A percentile compares a stretch with the other conserved stretches of the same genome.
Evolutionary conservation across 2,888 invertebrate genomes (phyloP).

Genomic region (Luperina nickerlii): DNA sequence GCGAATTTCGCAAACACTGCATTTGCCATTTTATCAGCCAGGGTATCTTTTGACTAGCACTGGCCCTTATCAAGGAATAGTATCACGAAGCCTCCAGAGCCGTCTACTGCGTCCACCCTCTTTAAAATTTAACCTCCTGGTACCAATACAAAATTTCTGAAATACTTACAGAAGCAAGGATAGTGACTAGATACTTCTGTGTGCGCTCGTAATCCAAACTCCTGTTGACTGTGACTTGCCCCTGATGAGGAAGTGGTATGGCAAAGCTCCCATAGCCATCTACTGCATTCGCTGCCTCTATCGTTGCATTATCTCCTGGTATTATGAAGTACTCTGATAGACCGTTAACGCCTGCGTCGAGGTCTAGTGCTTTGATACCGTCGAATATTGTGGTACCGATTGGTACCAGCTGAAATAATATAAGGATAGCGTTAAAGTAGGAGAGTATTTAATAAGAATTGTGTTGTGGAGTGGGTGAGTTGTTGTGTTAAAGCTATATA

Average conservation of each 20-base stretch:
- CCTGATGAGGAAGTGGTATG: constrained; percentile 96
- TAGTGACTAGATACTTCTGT: constrained; percentile 96
- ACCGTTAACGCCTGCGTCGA: constrained; percentile 96
- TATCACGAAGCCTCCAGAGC: not conserved
- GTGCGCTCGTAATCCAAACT: constrained; percentile 97
- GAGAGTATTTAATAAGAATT: not conserved
- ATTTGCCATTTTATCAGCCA: not conserved
- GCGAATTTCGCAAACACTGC: not conserved
- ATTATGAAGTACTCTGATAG: constrained; percentile 96
- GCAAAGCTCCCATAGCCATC: constrained; percentile 96
- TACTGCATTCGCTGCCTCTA: constrained; percentile 89
- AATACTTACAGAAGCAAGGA: constrained; percentile 95
- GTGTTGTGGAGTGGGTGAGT: not conserved
- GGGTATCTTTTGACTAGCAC: not conserved
- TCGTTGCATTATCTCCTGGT: constrained; percentile 90
- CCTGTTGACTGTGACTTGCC: constrained; percentile 96
- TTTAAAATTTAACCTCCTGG: not conserved
- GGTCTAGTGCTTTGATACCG: constrained; percentile 94
- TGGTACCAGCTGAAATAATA: constrained; percentile 93
- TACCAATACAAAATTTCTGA: not conserved
- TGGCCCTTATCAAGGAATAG: not conserved
- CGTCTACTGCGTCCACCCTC: not conserved
- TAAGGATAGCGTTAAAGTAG: not conserved
- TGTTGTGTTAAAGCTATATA: not conserved
- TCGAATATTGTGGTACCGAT: constrained; percentile 96